Evolutionary conservation across 2,888 invertebrate genomes (phyloP), one percentile per base, ranked within the genome.

Genomic region (Nomada goodeniana): DNA sequence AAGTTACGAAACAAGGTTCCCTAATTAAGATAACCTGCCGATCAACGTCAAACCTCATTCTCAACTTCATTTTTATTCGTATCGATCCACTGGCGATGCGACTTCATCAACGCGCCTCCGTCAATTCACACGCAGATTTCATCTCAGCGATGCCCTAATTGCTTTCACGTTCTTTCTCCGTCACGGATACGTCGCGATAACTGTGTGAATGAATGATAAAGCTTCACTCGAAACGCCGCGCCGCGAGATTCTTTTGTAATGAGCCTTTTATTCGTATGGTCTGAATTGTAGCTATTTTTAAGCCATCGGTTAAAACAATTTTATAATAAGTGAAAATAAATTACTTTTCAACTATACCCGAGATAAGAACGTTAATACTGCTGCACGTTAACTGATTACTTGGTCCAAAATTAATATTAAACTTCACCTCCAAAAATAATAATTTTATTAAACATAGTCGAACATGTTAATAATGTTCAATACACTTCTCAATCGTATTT

Each of bases 91-190:
- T n/a, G 71, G 53, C 63, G n/a, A 55, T 29, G 65, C 73, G 73
- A 73, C 67, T 65, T 73, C 57, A 59, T 73, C 73, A 73, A 57
- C 67, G 57, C 18, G 47, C 57, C 72, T 64, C 55, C 72, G 64
- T 64, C 72, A 64, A 73, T 73, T 64, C 72, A 73, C 65, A 64
- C 64, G 64, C 72, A 73, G 72, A 64, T 64, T 57, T 73, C 47
- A 73, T 73, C 73, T 67, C 67, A 23, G 29, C 67, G 67, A 50
- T 65, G 73, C 67, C 73, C 73, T 73, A 73, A 73, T 73, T 73
- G 73, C 73, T 73, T 67, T 65, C 73, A 59, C 73, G 73, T 67
- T 73, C 47, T 65, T 73, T 59, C 57, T 36, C 73, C 65, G 65
- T 65, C 57, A 65, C 57, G 73, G 57, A 73, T 50, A 73, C 57